These are phyloP conservation scores for Agrochola lychnidis DNA, from an alignment of 2,888 invertebrate species.

Conservation along the genomic window DNA sequence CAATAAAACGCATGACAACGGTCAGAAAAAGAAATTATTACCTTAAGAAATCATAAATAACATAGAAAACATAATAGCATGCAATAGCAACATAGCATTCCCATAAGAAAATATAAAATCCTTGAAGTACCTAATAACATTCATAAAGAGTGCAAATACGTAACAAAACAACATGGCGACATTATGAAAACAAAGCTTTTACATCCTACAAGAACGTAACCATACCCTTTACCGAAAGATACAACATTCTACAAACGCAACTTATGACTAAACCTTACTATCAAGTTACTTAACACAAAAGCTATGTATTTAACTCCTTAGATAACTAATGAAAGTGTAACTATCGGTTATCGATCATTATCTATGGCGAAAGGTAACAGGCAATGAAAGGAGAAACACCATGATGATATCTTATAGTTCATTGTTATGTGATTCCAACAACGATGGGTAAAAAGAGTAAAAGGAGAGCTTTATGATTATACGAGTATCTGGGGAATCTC, in stretches of 20 bases:
- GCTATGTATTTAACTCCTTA: constrained; percentile 44
- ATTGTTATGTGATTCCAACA: constrained; percentile 34
- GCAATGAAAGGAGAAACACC: constrained; percentile 55
- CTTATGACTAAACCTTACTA: constrained; percentile 16
- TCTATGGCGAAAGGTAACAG: constrained; percentile 62
- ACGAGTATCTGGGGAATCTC: constrained; percentile 7
- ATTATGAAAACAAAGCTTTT: constrained; percentile 10
- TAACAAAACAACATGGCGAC: not conserved
- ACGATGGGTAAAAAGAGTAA: constrained; percentile 39
- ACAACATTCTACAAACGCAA: constrained; percentile 20
- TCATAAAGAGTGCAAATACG: not conserved
- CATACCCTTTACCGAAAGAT: constrained; percentile 3
- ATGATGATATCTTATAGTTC: constrained; percentile 56
- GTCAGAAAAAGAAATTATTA: not conserved
- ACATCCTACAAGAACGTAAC: constrained; percentile 8
- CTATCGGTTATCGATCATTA: constrained; percentile 50
- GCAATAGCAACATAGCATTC: not conserved
- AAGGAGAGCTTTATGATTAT: not conserved
- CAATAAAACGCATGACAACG: not conserved
- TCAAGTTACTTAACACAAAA: constrained; percentile 42
- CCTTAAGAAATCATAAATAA: not conserved
- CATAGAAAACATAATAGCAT: not conserved
- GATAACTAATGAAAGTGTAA: constrained; percentile 53
- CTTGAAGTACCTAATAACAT: not conserved
- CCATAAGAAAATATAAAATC: not conserved